phyloP scores from a whole-genome alignment of 2,797 vertebrate species.

The Enteromius unitaeniatus region DNA sequence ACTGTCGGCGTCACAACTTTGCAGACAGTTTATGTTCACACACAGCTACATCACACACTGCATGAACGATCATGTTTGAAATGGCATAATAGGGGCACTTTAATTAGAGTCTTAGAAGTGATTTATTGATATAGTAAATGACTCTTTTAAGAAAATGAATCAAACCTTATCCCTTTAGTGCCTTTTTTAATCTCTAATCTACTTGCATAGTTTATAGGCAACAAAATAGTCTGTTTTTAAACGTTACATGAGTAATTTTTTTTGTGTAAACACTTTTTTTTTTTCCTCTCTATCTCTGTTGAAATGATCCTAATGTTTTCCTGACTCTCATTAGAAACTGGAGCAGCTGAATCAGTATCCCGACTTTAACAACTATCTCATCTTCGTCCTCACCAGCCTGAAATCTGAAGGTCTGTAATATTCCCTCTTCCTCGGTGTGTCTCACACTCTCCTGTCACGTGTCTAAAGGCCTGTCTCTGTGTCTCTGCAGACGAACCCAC shows the following conservation, averaged over 20 bases:
- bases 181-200: not conserved
- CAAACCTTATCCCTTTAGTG: not conserved
- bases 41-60: no score
- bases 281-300: not conserved
- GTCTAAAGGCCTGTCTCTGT: not conserved
- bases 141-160: not conserved
- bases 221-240: no score
- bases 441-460: not conserved
- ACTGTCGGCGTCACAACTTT: no score
- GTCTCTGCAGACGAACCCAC: constrained; percentile 87
- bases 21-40: no score
- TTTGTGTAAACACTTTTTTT: not conserved
- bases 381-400: constrained; percentile 92
- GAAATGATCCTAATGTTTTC: constrained; percentile 39
- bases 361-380: constrained; percentile 96
- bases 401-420: constrained; percentile 85
- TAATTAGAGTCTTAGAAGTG: not conserved
- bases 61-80: no score
- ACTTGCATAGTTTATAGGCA: not conserved
- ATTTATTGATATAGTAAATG: not conserved
- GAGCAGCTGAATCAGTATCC: constrained; percentile 96
- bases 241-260: not conserved
- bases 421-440: not conserved
- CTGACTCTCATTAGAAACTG: constrained; percentile 86
- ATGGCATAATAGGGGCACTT: not conserved